Conservation (phyloP, 2,797 vertebrate species). For the Enteromius viviparus region DNA sequence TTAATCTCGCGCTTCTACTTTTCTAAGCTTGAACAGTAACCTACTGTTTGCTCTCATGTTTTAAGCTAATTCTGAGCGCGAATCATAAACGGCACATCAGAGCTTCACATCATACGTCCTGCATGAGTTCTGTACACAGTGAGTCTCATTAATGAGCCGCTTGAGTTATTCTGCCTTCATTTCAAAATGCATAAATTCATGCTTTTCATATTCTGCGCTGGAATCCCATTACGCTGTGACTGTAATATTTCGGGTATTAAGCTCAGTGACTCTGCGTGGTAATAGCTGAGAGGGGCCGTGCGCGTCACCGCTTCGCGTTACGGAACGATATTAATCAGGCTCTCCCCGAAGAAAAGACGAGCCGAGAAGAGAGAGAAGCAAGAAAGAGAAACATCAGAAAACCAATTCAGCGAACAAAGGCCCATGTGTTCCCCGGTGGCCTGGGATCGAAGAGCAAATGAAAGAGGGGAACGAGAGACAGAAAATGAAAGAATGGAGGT, state of each 20-base stretch:
- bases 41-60: constrained; percentile 35
- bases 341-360: constrained; percentile 67
- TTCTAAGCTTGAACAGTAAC: constrained; percentile 25
- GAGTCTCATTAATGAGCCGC: constrained; percentile 39
- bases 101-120: constrained; percentile 37
- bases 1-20: constrained; percentile 21
- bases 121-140: constrained; percentile 34
- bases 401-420: constrained; percentile 75
- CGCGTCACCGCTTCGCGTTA: constrained; percentile 68
- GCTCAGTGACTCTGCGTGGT: constrained; percentile 70
- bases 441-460: constrained; percentile 65
- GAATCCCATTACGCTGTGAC: constrained; percentile 78
- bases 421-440: constrained; percentile 72
- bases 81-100: constrained; percentile 43
- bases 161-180: constrained; percentile 43
- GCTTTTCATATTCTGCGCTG: constrained; percentile 70
- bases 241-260: constrained; percentile 73
- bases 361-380: constrained; percentile 55
- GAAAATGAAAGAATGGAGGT: constrained; percentile 67
- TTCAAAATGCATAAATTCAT: constrained; percentile 67
- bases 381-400: constrained; percentile 74
- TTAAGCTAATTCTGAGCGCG: constrained; percentile 45
- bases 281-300: constrained; percentile 68
- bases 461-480: constrained; percentile 55
- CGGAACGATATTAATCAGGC: constrained; percentile 73